Conservation (phyloP, 2,888 invertebrate genomes). For the Phortica magna region DNA sequence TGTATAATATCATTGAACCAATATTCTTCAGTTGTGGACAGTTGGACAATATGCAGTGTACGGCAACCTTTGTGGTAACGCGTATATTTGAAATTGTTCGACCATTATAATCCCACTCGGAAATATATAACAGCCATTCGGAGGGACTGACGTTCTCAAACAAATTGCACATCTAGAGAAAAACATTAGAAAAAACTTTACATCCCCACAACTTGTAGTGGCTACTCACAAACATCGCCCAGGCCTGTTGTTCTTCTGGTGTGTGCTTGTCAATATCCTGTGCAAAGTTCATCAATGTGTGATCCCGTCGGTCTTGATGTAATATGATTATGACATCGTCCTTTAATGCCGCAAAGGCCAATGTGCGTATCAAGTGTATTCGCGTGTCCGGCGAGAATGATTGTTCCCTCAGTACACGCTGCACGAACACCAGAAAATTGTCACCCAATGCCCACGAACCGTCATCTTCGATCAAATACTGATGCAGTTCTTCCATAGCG, state of each 20-base stretch:
- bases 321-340: constrained; percentile 93
- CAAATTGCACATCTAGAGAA: constrained; percentile 88
- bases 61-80: constrained; percentile 93
- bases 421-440: constrained; percentile 88
- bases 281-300: constrained; percentile 92
- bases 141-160: constrained; percentile 93
- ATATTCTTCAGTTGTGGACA: constrained; percentile 85
- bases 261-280: constrained; percentile 87
- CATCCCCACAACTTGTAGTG: not conserved
- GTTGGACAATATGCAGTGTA: constrained; percentile 89
- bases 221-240: constrained; percentile 87
- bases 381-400: constrained; percentile 81
- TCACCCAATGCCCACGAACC: constrained; percentile 96
- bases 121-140: constrained; percentile 96
- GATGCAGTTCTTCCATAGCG: constrained; percentile 89
- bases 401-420: constrained; percentile 82
- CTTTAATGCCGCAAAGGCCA: constrained; percentile 88
- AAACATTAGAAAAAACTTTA: not conserved
- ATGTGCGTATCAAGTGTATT: constrained; percentile 84
- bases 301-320: constrained; percentile 93
- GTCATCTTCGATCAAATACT: constrained; percentile 92
- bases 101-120: constrained; percentile 90
- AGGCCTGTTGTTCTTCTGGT: constrained; percentile 86
- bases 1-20: constrained; percentile 92
- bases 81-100: constrained; percentile 91